Percentiles rank a stretch among this genome's conserved stretches.
These are phyloP conservation scores for Tichodroma muraria DNA, from an alignment of 2,113 vertebrate genomes.

Conservation along the genomic window DNA sequence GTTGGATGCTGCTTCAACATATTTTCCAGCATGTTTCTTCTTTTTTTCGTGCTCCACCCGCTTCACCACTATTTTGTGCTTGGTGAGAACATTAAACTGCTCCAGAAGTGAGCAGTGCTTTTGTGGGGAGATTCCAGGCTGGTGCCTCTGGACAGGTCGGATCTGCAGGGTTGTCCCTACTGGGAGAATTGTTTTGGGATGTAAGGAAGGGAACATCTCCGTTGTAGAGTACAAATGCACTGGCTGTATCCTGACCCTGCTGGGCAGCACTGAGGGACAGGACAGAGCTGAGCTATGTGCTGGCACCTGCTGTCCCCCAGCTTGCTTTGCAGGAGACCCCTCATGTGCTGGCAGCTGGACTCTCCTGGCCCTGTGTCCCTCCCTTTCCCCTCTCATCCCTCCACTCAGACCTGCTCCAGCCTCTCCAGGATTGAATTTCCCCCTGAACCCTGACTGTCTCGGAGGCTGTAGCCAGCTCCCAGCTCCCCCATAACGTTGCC, in stretches of 20 bases:
- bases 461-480: not conserved
- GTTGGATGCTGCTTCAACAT: not conserved
- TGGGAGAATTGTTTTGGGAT: not conserved
- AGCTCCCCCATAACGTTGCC: fast-evolving
- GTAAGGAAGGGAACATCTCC: not conserved
- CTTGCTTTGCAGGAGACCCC: not conserved
- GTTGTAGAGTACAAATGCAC: fast-evolving
- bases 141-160: not conserved
- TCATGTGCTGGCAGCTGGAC: not conserved
- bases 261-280: not conserved
- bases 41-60: not conserved
- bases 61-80: not conserved
- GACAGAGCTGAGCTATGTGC: not conserved
- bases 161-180: not conserved
- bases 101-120: not conserved
- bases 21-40: not conserved
- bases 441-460: fast-evolving
- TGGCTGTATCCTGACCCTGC: not conserved
- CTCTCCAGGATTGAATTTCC: not conserved
- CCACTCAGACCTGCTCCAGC: fast-evolving
- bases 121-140: not conserved
- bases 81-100: not conserved
- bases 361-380: not conserved
- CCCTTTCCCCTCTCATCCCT: not conserved
- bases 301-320: fast-evolving